A percentile compares a stretch with the other conserved stretches of the same genome.
phyloP scores from a whole-genome alignment of 2,113 vertebrate species.

The Fulmarus glacialis region DNA sequence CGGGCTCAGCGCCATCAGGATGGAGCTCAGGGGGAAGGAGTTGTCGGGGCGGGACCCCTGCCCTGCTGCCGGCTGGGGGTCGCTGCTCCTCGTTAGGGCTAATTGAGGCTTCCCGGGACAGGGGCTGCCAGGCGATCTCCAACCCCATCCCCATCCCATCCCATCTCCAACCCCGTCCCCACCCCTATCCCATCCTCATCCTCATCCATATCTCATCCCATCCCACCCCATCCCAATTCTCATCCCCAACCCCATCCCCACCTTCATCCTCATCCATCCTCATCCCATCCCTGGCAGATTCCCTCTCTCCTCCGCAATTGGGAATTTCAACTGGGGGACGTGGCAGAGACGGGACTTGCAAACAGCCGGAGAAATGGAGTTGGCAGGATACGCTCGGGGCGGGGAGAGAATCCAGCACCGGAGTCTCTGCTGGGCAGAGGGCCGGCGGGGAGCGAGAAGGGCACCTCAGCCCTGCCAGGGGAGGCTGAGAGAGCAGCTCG shows the following conservation, averaged over 20 bases:
- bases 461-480: neutral
- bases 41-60: rapidly evolving
- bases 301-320: neutral
- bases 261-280: neutral
- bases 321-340: neutral
- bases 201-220: no score
- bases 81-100: rapidly evolving
- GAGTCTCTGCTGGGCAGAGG: neutral
- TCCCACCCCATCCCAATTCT: no score
- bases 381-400: neutral
- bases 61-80: rapidly evolving
- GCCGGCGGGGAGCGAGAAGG: neutral
- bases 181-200: neutral
- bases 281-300: neutral
- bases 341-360: neutral
- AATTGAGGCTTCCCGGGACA: neutral
- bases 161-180: neutral
- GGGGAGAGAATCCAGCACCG: neutral
- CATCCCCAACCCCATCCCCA: no score
- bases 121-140: neutral
- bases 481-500: neutral
- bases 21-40: neutral
- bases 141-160: no score
- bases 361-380: rapidly evolving
- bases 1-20: neutral